Conservation (phyloP, 2,113 vertebrate species). For the Coreoperca whiteheadi region DNA sequence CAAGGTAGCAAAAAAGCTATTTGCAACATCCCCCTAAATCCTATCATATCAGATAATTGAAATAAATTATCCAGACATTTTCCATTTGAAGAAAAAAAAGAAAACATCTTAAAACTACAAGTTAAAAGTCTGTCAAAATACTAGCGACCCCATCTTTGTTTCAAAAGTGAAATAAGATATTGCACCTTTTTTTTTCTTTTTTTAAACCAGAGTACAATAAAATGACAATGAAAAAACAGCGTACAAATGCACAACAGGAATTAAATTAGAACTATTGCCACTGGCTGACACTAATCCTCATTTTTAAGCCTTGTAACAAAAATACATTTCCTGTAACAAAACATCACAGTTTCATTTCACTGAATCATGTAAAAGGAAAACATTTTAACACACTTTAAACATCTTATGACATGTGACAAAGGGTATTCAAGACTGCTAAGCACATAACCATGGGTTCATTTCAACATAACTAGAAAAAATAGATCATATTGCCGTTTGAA, state of each 20-base stretch:
- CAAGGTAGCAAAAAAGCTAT: slow-evolving; percentile 87
- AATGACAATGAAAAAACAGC: slow-evolving; percentile 86
- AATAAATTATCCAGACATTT: slow-evolving; percentile 86
- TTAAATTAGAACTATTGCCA: slow-evolving; percentile 86
- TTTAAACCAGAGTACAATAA: slow-evolving; percentile 88
- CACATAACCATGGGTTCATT: slow-evolving; percentile 88
- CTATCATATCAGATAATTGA: slow-evolving; percentile 82
- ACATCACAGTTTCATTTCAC: slow-evolving; percentile 89
- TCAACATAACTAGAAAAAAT: slow-evolving; percentile 91
- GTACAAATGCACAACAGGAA: slow-evolving; percentile 85
- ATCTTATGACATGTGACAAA: slow-evolving; percentile 81
- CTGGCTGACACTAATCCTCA: slow-evolving; percentile 75
- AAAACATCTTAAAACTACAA: slow-evolving; percentile 83
- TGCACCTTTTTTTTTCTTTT: slow-evolving; percentile 85
- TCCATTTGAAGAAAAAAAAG: slow-evolving; percentile 81
- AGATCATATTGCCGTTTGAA: slow-evolving; percentile 91
- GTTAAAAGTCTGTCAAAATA: slow-evolving; percentile 87
- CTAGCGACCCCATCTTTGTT: slow-evolving; percentile 87
- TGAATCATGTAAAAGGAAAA: slow-evolving; percentile 85
- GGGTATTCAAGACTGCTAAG: slow-evolving; percentile 97
- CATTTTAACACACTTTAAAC: slow-evolving; percentile 84
- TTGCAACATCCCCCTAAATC: slow-evolving; percentile 82
- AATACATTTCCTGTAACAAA: slow-evolving; percentile 86
- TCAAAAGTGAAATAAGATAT: slow-evolving; percentile 89
- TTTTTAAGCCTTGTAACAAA: slow-evolving; percentile 82